phyloP scores from a whole-genome alignment of 2,888 invertebrate genomes.

The Eilema griseolum region DNA sequence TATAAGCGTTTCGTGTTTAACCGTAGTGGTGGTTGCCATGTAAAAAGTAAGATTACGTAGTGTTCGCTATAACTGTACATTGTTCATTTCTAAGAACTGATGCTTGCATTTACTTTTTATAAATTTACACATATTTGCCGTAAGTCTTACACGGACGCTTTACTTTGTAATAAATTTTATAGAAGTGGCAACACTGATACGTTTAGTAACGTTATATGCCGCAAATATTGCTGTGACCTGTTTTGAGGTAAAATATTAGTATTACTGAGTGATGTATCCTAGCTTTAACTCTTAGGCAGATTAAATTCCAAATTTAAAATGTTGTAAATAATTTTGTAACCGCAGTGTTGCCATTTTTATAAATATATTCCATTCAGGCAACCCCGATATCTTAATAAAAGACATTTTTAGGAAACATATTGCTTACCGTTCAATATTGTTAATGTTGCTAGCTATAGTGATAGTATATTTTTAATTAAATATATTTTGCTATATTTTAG shows the following conservation, averaged over 20 bases:
- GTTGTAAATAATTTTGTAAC: constrained; percentile 6
- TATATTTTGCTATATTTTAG: constrained; percentile 79
- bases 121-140: constrained; percentile 64
- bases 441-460: constrained; percentile 80
- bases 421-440: constrained; percentile 83
- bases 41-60: constrained; percentile 51
- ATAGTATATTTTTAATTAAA: constrained; percentile 70
- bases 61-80: constrained; percentile 46
- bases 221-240: constrained; percentile 6
- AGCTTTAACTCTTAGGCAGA: constrained; percentile 5
- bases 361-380: constrained; percentile 62
- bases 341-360: constrained; percentile 32
- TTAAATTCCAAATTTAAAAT: constrained; percentile 4
- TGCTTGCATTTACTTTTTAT: constrained; percentile 79
- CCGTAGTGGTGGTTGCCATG: constrained; percentile 73
- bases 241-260: constrained; percentile 8
- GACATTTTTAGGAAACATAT: constrained; percentile 75
- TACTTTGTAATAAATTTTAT: constrained; percentile 51
- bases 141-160: constrained; percentile 66
- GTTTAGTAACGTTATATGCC: constrained; percentile 9
- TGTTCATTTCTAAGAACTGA: constrained; percentile 66
- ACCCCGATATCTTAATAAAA: constrained; percentile 60
- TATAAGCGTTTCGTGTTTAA: constrained; percentile 72
- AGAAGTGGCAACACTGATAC: constrained; percentile 34
- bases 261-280: constrained; percentile 8